Conservation (phyloP, 1,140 invertebrate species). For the Drosophila asahinai region DNA sequence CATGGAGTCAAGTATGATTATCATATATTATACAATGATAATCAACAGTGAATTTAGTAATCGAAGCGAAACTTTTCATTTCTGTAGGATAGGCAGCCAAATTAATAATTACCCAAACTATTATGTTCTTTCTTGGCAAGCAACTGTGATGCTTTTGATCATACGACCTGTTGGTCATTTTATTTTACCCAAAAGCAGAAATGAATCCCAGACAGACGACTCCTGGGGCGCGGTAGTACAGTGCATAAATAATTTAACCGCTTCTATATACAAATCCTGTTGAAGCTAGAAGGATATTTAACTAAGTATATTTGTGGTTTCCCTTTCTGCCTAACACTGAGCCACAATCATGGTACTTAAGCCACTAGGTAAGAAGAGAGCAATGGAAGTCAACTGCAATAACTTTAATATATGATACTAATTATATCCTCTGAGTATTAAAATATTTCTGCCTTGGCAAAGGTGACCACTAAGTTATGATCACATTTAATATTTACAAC, state of each 20-base stretch:
- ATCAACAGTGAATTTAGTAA: not conserved
- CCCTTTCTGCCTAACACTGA: constrained; percentile 40
- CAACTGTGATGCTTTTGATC: not conserved
- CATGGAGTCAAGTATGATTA: too few relatives aligned
- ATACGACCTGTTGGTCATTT: constrained; percentile 61
- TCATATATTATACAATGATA: too few relatives aligned
- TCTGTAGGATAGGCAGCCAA: constrained; percentile 26
- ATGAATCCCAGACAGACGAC: constrained; percentile 35
- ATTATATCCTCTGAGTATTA: too few relatives aligned
- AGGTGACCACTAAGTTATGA: not conserved
- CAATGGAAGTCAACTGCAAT: constrained; percentile 2
- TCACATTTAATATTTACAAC: too few relatives aligned
- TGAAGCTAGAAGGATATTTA: constrained; percentile 52
- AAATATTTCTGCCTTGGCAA: too few relatives aligned
- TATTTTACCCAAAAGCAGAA: constrained; percentile 57
- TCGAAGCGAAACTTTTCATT: constrained; percentile 4
- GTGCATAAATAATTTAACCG: constrained; percentile 20
- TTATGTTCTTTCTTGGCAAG: constrained; percentile 65
- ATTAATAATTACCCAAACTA: constrained; percentile 68
- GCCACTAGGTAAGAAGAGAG: constrained; percentile 32
- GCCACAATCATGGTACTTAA: constrained; percentile 47
- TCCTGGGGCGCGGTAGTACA: constrained; percentile 13
- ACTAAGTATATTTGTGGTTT: constrained; percentile 67
- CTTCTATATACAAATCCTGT: constrained; percentile 43
- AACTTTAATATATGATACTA: constrained; percentile 17